Base-by-base conservation (phyloP, 92 coral and sea anemone genomes). In the Porites cylindrica region DNA sequence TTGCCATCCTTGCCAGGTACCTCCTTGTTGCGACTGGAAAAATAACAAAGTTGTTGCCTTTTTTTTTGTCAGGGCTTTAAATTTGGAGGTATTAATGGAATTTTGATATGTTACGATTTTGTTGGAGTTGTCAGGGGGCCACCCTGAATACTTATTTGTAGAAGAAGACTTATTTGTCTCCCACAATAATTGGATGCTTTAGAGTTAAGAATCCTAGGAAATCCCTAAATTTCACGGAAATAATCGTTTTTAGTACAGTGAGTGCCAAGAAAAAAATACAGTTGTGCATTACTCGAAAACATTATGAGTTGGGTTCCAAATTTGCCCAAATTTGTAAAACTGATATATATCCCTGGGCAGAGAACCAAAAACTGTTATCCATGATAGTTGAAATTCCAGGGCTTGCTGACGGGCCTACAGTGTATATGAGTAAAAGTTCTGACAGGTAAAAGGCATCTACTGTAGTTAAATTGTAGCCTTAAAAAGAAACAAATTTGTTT, bases 261-360 rank as follows among this genome's bases (percentile, higher is more conserved):
- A 62, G 67, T 62, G 67, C 67, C 67, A 62, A 62, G 67, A 62
- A 62, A 62, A 62, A 62, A 62, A 62, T 5, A 62, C 67, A 62
- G 67, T 62, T 62, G 67, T 62, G 67, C 67, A 14, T 62, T 62
- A 62, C 67, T 62, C 67, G 1, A 26, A 26, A 26, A 26, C 29
- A 26, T 26, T 26, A 26, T 26, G 2, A 26, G 29, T 26, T 26
- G 2, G 29, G 29, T 26, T 26, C 29, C 29, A 26, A 26, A 26
- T 26, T 26, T 26, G 1, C 29, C 29, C 29, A 26, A 26, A 26
- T 26, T 26, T 26, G 29, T 26, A 26, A 26, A 26, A 26, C 29
- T 26, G 29, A 26, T 26, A 1, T 26, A 26, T 26, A 26, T 26
- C 29, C 29, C 29, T 26, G 29, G 2, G 29, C 29, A 26, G 29